Evolutionary conservation across 2,113 vertebrate genomes (phyloP).

Genomic region (Anguilla rostrata): DNA sequence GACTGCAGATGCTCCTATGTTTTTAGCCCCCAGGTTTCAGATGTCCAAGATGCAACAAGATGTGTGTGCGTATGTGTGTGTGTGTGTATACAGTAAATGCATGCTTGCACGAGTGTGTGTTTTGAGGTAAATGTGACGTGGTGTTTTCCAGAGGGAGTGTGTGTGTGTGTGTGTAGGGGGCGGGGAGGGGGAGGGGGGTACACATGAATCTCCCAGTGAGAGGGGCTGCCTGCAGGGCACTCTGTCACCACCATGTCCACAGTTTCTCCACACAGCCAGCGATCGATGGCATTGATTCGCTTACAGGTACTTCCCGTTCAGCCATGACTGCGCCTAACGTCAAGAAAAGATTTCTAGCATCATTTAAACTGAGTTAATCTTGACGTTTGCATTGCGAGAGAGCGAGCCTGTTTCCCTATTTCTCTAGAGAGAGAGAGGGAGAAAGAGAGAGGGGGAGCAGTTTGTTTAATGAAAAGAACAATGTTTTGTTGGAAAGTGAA

Average conservation of each 20-base stretch:
- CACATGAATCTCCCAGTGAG: conserved; percentile 53
- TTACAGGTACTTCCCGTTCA: conserved; percentile 55
- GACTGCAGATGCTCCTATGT: too few species aligned
- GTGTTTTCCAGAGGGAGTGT: neutral
- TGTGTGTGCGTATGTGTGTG: too few species aligned
- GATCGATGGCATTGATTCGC: conserved; percentile 57
- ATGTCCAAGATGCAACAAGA: too few species aligned
- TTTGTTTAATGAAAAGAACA: conserved; percentile 9
- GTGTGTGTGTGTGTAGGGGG: neutral
- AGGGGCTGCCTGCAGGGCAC: conserved; percentile 44
- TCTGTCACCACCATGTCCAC: conserved; percentile 26
- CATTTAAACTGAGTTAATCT: conserved; percentile 56
- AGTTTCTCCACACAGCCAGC: conserved; percentile 29
- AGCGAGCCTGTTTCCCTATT: conserved; percentile 46
- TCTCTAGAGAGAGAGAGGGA: neutral
- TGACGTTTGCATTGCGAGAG: conserved; percentile 37
- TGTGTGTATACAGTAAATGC: neutral
- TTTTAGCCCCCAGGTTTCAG: too few species aligned
- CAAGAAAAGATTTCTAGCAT: conserved; percentile 47
- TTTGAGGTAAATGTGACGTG: neutral
- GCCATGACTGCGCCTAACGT: conserved; percentile 45
- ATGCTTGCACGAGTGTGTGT: neutral
- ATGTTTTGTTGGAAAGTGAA: neutral
- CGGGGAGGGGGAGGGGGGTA: neutral
- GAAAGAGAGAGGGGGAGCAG: neutral